These are phyloP conservation scores for Chascanopsetta lugubris DNA, from an alignment of 2,113 vertebrate species.

Conservation along the genomic window DNA sequence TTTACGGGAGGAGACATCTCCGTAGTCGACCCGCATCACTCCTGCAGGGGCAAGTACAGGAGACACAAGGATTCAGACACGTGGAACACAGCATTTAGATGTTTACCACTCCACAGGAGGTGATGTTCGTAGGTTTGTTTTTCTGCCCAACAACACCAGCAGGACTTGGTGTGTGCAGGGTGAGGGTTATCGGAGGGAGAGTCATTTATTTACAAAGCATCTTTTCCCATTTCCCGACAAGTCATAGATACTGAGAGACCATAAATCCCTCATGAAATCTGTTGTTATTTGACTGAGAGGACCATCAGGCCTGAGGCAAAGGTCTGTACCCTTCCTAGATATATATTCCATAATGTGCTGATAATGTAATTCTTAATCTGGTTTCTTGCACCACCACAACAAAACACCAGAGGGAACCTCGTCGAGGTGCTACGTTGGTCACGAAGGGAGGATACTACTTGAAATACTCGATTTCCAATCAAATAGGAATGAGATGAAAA, in stretches of 20 bases:
- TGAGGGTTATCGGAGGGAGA: no score
- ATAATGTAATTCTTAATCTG: neutral
- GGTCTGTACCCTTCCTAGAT: neutral
- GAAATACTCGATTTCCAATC: neutral
- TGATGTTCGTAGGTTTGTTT: neutral
- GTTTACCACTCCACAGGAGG: neutral
- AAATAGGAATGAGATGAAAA: neutral
- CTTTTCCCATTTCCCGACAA: no score
- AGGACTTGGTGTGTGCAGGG: no score
- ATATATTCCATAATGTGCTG: neutral
- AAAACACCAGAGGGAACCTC: conserved; percentile 67
- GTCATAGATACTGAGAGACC: no score
- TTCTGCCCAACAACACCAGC: no score
- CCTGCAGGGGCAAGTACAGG: conserved; percentile 81
- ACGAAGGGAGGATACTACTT: neutral
- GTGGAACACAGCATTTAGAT: neutral
- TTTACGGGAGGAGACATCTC: conserved; percentile 91
- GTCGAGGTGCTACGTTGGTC: conserved; percentile 2
- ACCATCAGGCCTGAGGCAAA: no score
- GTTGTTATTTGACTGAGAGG: no score
- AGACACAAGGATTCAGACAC: conserved; percentile 1
- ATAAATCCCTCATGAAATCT: no score
- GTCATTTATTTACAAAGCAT: no score
- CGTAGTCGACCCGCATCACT: conserved; percentile 96
- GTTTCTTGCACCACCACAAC: conserved; percentile 45